Conservation (phyloP, 2,113 vertebrate genomes). For the Malurus cyaneus region DNA sequence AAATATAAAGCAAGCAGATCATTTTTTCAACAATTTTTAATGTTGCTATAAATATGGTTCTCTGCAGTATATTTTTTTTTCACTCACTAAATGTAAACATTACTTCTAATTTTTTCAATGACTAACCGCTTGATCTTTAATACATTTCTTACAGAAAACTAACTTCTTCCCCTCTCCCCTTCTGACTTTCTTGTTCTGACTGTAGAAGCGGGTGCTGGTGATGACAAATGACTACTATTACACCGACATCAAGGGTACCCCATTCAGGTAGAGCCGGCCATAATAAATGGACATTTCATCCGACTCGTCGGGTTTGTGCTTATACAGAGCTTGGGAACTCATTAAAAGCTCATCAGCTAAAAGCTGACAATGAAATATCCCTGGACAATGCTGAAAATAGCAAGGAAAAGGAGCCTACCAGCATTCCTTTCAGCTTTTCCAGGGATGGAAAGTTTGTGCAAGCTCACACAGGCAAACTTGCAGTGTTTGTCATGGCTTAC, state of each 20-base stretch:
- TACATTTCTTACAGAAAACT: slow-evolving; percentile 55
- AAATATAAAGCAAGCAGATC: slow-evolving; percentile 51
- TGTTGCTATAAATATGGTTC: slow-evolving; percentile 25
- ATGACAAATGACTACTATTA: slow-evolving; percentile 99
- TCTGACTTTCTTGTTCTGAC: slow-evolving; percentile 68
- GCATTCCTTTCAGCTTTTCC: slow-evolving; percentile 68
- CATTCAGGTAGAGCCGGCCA: slow-evolving; percentile 90
- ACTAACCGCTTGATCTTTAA: slow-evolving; percentile 57
- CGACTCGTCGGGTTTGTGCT: slow-evolving; percentile 65
- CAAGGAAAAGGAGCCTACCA: slow-evolving; percentile 62
- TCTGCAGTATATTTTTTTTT: slow-evolving; percentile 24
- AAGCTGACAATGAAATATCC: slow-evolving; percentile 70
- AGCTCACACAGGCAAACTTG: slow-evolving; percentile 56
- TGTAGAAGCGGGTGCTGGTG: slow-evolving; percentile 95
- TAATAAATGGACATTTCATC: slow-evolving; percentile 73
- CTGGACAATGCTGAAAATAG: slow-evolving; percentile 71
- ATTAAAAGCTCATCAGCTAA: slow-evolving; percentile 71
- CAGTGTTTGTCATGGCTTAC: slow-evolving; percentile 63
- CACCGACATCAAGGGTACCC: slow-evolving; percentile 97
- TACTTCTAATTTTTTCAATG: neutral
- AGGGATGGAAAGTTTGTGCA: slow-evolving; percentile 70
- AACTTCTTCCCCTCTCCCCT: slow-evolving; percentile 62
- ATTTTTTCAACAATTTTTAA: slow-evolving; percentile 35
- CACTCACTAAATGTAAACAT: neutral
- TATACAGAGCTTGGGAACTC: slow-evolving; percentile 64